Evolutionary conservation across 2,113 vertebrate species (phyloP).

Genomic region (Pitta sordida): DNA sequence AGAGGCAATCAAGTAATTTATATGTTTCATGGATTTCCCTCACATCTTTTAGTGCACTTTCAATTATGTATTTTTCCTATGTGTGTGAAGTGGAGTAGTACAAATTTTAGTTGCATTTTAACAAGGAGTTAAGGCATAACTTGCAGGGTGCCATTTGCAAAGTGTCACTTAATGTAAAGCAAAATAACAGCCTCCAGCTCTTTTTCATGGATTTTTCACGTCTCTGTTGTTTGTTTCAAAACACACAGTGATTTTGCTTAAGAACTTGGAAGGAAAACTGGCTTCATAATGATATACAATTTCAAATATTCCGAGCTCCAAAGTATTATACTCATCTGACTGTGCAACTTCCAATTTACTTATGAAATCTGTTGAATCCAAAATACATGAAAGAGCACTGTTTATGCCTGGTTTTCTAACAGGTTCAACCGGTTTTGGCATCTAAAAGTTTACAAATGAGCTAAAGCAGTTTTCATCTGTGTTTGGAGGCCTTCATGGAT

Average conservation of each 20-base stretch:
- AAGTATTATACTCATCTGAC: background rate
- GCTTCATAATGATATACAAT: background rate
- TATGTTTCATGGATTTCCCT: background rate
- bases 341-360: background rate
- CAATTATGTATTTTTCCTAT: background rate
- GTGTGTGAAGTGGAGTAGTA: background rate
- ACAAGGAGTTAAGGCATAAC: constrained; percentile 14
- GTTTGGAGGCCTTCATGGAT: background rate
- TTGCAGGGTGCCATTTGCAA: constrained; percentile 34
- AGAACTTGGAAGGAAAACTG: background rate
- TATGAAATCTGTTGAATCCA: background rate
- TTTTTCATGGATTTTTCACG: background rate
- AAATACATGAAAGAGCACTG: background rate
- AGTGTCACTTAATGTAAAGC: constrained; percentile 21
- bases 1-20: constrained; percentile 3
- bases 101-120: constrained; percentile 28
- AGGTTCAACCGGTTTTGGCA: background rate
- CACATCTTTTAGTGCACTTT: background rate
- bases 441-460: background rate
- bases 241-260: background rate
- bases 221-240: background rate
- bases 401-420: background rate
- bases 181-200: background rate
- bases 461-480: background rate
- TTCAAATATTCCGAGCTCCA: background rate